Conservation (phyloP, 2,113 vertebrate genomes). For the Brienomyrus brachyistius region DNA sequence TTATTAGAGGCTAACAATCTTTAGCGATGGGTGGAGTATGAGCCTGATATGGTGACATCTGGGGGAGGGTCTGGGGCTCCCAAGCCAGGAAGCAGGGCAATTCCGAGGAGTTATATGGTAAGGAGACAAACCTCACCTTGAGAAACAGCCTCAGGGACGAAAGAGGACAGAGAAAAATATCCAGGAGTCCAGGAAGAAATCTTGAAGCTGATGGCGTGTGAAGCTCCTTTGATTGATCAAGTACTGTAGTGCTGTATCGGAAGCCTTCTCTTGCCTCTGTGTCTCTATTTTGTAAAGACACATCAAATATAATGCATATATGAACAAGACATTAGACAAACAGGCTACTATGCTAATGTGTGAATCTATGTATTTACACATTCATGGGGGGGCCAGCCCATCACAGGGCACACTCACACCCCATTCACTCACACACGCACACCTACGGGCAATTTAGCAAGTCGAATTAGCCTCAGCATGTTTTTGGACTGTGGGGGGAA, state of each 20-base stretch:
- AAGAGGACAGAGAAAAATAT: no score
- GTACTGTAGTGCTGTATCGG: not conserved
- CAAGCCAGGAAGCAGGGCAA: not conserved
- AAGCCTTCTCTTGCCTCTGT: not conserved
- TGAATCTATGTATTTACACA: not conserved
- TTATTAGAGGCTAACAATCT: not conserved
- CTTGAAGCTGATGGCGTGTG: not conserved
- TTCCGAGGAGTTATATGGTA: not conserved
- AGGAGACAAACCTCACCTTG: no score
- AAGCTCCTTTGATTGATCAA: not conserved
- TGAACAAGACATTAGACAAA: not conserved
- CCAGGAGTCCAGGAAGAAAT: not conserved
- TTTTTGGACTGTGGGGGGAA: no score
- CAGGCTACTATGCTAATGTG: not conserved
- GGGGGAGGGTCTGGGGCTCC: no score
- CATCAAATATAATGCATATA: not conserved
- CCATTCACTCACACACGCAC: no score
- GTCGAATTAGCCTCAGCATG: no score
- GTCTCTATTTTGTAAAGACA: not conserved
- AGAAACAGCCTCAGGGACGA: no score
- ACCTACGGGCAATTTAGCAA: no score
- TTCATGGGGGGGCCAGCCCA: not conserved
- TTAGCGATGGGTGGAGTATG: not conserved
- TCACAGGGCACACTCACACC: no score
- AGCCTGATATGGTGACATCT: not conserved